Conservation (phyloP, 1,140 invertebrate genomes). For the Tyrophagus putrescentiae region DNA sequence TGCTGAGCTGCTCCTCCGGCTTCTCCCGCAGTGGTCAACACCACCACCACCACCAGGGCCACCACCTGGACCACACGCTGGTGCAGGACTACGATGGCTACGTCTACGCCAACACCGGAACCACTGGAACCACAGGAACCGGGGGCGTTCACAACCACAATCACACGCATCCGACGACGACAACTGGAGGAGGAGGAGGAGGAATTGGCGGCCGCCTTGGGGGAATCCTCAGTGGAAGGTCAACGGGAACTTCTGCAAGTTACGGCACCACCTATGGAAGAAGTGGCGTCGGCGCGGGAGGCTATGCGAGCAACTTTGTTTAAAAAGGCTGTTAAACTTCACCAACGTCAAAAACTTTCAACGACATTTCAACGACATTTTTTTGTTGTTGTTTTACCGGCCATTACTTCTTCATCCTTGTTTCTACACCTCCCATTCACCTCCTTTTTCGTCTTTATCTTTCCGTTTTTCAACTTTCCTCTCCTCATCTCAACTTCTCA, state of each 20-base stretch:
- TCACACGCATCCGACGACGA: background rate
- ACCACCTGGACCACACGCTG: background rate
- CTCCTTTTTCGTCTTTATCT: background rate
- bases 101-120: background rate
- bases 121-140: background rate
- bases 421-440: background rate
- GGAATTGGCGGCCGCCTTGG: background rate
- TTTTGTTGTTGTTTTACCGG: no score
- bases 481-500: background rate
- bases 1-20: background rate
- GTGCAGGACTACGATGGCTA: background rate
- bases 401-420: no score
- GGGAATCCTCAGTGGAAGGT: background rate
- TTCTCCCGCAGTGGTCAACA: background rate
- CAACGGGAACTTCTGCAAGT: background rate
- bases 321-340: no score
- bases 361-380: no score
- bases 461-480: background rate
- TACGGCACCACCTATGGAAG: background rate
- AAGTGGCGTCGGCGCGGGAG: background rate
- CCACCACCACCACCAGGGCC: background rate
- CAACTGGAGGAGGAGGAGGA: background rate
- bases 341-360: no score
- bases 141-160: background rate
- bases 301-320: slow-evolving; percentile 8